A percentile compares a stretch with the other conserved stretches of the same genome.
Evolutionary conservation across 2,797 vertebrate species (phyloP).

Genomic region (Carduelis carduelis): DNA sequence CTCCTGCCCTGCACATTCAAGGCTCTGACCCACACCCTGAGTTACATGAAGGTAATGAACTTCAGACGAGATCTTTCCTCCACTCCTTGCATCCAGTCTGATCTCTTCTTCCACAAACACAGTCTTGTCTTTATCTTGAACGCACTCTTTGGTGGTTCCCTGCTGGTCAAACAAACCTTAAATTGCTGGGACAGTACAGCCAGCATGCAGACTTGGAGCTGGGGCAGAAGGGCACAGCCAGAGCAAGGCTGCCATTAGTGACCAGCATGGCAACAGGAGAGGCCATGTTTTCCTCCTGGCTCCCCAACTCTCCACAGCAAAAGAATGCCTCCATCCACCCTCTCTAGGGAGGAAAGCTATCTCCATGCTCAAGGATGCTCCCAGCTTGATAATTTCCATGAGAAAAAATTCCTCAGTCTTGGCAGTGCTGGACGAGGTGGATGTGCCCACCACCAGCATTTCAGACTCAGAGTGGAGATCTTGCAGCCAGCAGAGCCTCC

Average conservation of each 20-base stretch:
- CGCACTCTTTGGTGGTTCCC: background rate
- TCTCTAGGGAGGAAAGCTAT: background rate
- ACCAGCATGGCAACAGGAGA: background rate
- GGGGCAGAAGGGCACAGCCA: background rate
- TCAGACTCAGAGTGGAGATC: background rate
- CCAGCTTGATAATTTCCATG: background rate
- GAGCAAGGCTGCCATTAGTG: background rate
- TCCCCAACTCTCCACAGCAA: rapidly evolving
- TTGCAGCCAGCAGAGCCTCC: background rate
- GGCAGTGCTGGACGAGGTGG: rapidly evolving
- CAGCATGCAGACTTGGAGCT: background rate
- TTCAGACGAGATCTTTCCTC: background rate
- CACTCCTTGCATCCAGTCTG: background rate
- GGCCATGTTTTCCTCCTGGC: background rate
- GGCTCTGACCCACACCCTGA: background rate
- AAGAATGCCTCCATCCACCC: background rate
- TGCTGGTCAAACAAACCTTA: background rate
- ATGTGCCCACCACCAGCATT: background rate
- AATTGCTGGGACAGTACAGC: background rate
- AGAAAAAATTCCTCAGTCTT: background rate
- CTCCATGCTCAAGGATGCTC: background rate
- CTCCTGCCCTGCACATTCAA: background rate
- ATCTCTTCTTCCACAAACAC: background rate
- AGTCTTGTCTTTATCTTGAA: background rate
- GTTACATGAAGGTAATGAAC: background rate